Evolutionary conservation across 2,888 invertebrate species (phyloP), one percentile per base, ranked within the genome.

Genomic region (Cetonia aurata): DNA sequence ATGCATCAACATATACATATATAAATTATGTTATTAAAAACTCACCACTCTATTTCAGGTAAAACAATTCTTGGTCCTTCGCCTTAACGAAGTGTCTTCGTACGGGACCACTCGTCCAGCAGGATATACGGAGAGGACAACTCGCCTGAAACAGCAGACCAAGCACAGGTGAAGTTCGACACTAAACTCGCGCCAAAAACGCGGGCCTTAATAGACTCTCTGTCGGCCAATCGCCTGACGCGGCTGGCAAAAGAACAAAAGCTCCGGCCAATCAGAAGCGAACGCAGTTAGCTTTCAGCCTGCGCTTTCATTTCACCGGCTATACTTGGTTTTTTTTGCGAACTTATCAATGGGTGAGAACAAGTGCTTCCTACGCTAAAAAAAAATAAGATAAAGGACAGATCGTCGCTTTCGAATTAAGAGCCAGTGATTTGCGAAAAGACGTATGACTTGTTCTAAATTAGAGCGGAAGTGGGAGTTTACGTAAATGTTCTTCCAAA

Each of bases 101-200:
- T 56, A 37, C 55, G 13, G 55, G 55, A 55, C 55, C 12, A 55
- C 55, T 55, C 55, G 55, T 37, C 9, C 8, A 10, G 10, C 13
- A 33, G 57, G 42, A 55, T 57, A 2, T 57, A 37, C 37, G 37
- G 8, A 37, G 4, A 37, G 52, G 52, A 52, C 52, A 52, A 52
- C 52, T 46, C 50, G 62, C 41, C 41, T 50, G 50, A 52, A 50
- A 65, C 50, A 65, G 62, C 62, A 50, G 50, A 37, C 37, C 50
- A 65, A 65, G 62, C 62, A 65, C 62, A 65, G 62, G 62, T 65
- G 62, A 65, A 50, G 46, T 50, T 50, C 62, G 17, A 12, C 37
- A 65, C 62, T 65, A 50, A 65, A 65, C 50, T 65, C 62, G 62
- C 62, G 62, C 62, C 62, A 65, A 65, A 65, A 65, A 65, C 25